phyloP scores from a whole-genome alignment of 2,888 invertebrate species.

The Diachrysia chrysitis region DNA sequence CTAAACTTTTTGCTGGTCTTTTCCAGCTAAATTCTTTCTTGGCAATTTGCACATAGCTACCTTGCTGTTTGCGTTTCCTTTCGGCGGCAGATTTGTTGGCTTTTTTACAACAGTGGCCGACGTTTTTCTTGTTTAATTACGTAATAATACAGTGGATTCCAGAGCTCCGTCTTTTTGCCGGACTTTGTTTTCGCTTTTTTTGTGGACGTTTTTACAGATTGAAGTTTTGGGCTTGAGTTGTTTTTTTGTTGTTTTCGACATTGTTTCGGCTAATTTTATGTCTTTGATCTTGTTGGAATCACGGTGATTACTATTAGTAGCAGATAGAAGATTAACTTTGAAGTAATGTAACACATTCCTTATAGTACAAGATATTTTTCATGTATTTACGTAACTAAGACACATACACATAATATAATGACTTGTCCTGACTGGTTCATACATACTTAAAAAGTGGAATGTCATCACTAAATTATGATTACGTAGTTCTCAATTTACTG shows the following conservation, averaged over 20 bases:
- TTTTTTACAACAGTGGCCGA: constrained; percentile 68
- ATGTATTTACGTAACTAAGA: too few relatives aligned
- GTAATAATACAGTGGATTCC: constrained; percentile 72
- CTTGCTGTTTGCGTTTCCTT: constrained; percentile 80
- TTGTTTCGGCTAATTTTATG: constrained; percentile 39
- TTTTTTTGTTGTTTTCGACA: constrained; percentile 25
- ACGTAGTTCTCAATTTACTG: too few relatives aligned
- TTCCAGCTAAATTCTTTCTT: constrained; percentile 61
- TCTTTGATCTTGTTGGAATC: constrained; percentile 34
- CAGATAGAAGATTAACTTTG: too few relatives aligned
- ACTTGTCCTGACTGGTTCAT: too few relatives aligned
- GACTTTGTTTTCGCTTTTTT: constrained; percentile 48
- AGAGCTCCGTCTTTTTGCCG: constrained; percentile 50
- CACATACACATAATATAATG: too few relatives aligned
- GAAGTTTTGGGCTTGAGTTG: constrained; percentile 35
- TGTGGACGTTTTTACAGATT: constrained; percentile 35
- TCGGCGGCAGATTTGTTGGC: constrained; percentile 80
- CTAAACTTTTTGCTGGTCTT: constrained; percentile 54
- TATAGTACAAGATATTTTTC: too few relatives aligned
- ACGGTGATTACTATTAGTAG: neutral
- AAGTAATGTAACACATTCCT: too few relatives aligned
- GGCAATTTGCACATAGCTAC: constrained; percentile 76
- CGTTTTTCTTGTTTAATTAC: constrained; percentile 77
- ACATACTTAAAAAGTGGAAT: too few relatives aligned
- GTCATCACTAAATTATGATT: too few relatives aligned